Evolutionary conservation across 2,888 invertebrate species (phyloP).

Genomic region (Geotrupes spiniger): DNA sequence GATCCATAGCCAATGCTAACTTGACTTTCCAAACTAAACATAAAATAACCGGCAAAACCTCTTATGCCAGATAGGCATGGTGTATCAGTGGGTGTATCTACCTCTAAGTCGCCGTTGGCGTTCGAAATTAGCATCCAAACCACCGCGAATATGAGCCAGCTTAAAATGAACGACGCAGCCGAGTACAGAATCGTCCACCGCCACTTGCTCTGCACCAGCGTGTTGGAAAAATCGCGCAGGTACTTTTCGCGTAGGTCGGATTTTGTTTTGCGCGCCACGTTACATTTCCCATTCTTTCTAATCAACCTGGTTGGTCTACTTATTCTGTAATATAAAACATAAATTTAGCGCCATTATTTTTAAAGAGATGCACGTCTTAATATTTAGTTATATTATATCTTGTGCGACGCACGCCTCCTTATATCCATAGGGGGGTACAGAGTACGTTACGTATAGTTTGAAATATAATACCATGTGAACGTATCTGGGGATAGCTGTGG

Average conservation of each 20-base stretch:
- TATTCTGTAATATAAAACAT: slow-evolving; percentile 22
- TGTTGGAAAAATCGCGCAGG: slow-evolving; percentile 57
- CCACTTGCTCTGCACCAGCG: slow-evolving; percentile 72
- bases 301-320: slow-evolving; percentile 31
- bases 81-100: slow-evolving; percentile 51
- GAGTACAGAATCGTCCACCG: slow-evolving; percentile 65
- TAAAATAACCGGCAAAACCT: slow-evolving; percentile 64
- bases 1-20: slow-evolving; percentile 82
- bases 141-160: slow-evolving; percentile 77
- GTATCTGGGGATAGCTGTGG: too few relatives aligned
- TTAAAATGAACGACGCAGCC: slow-evolving; percentile 61
- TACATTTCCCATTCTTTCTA: slow-evolving; percentile 37
- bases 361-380: too few relatives aligned
- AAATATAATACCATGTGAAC: too few relatives aligned
- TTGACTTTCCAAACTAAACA: slow-evolving; percentile 83
- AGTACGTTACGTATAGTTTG: too few relatives aligned
- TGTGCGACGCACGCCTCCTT: too few relatives aligned
- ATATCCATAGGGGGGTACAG: too few relatives aligned
- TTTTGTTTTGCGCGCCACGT: slow-evolving; percentile 32
- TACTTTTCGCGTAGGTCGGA: slow-evolving; percentile 33
- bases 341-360: background rate
- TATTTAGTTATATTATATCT: too few relatives aligned
- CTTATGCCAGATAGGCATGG: slow-evolving; percentile 60
- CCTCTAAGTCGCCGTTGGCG: slow-evolving; percentile 70
- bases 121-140: slow-evolving; percentile 77